phyloP scores from a whole-genome alignment of 1,140 invertebrate species.

The Temnothorax curvispinosus region DNA sequence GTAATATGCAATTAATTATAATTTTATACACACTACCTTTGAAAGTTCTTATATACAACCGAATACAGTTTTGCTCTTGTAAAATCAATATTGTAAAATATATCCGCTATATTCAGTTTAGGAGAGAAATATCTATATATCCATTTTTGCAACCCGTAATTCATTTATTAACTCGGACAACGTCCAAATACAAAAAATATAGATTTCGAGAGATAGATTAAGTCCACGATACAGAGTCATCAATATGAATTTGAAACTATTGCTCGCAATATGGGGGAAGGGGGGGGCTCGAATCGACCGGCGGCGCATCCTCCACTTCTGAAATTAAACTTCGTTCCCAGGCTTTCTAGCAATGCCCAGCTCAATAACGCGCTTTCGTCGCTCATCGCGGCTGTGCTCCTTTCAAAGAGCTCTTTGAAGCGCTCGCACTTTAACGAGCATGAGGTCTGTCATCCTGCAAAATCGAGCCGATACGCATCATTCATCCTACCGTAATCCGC shows the following conservation, averaged over 20 bases:
- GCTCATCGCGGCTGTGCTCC: slow-evolving; percentile 1
- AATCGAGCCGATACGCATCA: slow-evolving; percentile 65
- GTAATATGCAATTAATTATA: neutral
- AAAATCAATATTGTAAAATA: slow-evolving; percentile 6
- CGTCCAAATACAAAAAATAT: neutral
- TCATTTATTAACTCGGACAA: slow-evolving; percentile 5
- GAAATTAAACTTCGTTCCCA: slow-evolving; percentile 58
- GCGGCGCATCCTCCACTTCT: slow-evolving; percentile 23
- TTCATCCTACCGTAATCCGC: slow-evolving; percentile 65
- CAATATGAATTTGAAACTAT: slow-evolving; percentile 38
- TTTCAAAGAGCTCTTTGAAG: slow-evolving; percentile 63
- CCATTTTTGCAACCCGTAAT: neutral
- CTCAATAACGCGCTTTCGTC: slow-evolving; percentile 54
- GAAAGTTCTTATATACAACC: neutral
- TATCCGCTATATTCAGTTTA: neutral
- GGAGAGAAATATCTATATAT: neutral
- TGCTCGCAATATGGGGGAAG: neutral
- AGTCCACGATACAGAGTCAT: neutral
- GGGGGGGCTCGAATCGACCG: neutral
- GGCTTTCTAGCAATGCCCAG: slow-evolving; percentile 40
- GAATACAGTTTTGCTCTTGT: neutral
- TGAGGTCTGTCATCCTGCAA: slow-evolving; percentile 41
- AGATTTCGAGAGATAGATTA: neutral
- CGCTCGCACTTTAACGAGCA: slow-evolving; percentile 59
- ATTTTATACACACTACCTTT: neutral